Conservation (phyloP, 2,113 vertebrate genomes). For the Opisthocomus hoazin region DNA sequence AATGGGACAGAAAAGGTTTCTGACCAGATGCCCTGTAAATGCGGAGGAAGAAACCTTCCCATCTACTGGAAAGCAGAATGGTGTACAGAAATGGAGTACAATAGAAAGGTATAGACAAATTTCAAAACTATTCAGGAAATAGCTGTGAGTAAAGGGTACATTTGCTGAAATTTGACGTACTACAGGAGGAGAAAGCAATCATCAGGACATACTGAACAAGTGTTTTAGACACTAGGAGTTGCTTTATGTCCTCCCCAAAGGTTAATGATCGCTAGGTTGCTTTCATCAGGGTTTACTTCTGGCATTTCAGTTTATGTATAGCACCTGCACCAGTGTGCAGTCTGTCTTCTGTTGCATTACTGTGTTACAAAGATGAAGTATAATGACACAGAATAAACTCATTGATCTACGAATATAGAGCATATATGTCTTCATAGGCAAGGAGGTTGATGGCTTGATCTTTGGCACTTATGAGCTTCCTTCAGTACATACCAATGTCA, state of each 20-base stretch:
- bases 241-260: neutral
- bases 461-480: neutral
- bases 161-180: neutral
- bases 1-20: neutral
- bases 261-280: neutral
- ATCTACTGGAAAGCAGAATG: neutral
- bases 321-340: neutral
- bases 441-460: neutral
- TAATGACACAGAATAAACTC: neutral
- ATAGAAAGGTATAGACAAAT: neutral
- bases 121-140: neutral
- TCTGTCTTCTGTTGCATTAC: neutral
- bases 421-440: neutral
- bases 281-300: neutral
- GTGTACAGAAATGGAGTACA: neutral
- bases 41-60: neutral
- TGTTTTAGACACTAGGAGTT: neutral
- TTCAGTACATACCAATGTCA: neutral
- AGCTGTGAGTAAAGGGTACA: neutral
- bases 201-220: neutral
- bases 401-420: neutral
- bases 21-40: neutral
- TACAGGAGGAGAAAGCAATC: neutral
- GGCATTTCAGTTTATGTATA: neutral
- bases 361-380: neutral